These are phyloP conservation scores for Rousettus leschenaultii DNA, from an alignment of 2,113 vertebrate species.

Conservation along the genomic window DNA sequence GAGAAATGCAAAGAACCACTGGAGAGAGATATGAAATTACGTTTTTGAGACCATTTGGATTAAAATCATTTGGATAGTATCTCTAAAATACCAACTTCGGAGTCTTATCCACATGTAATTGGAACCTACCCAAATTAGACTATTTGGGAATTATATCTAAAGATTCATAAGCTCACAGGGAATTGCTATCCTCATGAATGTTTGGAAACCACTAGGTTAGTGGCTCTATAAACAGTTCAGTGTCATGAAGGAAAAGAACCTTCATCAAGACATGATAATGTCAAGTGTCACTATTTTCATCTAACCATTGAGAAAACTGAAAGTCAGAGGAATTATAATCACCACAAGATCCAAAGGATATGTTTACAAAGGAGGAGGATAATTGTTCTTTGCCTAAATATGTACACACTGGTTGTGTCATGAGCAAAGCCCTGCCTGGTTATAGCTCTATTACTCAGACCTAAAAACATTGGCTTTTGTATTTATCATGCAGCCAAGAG, in stretches of 20 bases:
- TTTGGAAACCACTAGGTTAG: not conserved
- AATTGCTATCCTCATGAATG: not conserved
- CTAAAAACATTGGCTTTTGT: conserved; percentile 50
- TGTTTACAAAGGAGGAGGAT: not conserved
- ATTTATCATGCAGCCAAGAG: not conserved
- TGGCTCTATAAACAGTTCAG: not conserved
- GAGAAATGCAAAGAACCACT: not conserved
- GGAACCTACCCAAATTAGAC: no score
- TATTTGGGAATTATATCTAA: not conserved
- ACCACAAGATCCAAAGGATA: not conserved
- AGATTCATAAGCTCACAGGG: not conserved
- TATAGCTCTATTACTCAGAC: conserved; percentile 49
- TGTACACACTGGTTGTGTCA: conserved; percentile 15
- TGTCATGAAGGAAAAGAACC: not conserved
- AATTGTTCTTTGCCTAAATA: conserved; percentile 44
- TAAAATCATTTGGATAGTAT: not conserved
- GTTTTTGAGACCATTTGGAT: not conserved
- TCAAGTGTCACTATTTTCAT: not conserved
- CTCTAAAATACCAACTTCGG: not conserved
- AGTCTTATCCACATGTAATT: not conserved
- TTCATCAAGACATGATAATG: not conserved
- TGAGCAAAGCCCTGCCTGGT: not conserved
- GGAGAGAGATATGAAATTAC: not conserved
- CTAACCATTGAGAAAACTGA: not conserved
- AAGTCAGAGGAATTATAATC: not conserved